Evolutionary conservation across 1,140 invertebrate genomes (phyloP).

Genomic region (Thaumatotibia leucotreta): DNA sequence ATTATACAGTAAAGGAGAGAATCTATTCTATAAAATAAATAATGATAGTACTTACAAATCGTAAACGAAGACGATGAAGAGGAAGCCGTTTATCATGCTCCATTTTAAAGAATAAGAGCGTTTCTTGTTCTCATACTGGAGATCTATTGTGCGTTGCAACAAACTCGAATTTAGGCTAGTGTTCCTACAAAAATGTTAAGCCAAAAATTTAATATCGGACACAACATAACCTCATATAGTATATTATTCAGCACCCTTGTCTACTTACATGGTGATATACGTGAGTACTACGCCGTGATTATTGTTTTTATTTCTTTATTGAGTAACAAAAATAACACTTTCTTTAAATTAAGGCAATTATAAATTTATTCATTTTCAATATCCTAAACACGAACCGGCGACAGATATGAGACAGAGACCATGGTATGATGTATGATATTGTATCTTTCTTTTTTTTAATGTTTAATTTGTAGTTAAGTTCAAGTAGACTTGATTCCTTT

Average conservation of each 20-base stretch:
- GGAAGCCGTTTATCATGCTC: slow-evolving; percentile 42
- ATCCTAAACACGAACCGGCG: neutral
- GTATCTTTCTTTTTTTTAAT: too few species aligned
- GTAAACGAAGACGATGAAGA: slow-evolving; percentile 46
- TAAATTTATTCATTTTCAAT: neutral
- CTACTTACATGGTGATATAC: slow-evolving; percentile 1
- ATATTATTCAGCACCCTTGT: neutral
- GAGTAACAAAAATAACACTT: neutral
- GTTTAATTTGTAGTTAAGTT: too few species aligned
- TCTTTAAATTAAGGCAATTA: neutral
- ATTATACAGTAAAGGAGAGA: neutral
- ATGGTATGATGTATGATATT: too few species aligned
- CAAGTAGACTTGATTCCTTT: too few species aligned
- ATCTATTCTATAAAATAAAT: neutral
- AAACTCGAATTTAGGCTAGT: slow-evolving; percentile 35
- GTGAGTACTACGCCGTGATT: neutral
- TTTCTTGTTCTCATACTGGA: slow-evolving; percentile 49
- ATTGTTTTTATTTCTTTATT: neutral
- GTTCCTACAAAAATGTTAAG: slow-evolving; percentile 33
- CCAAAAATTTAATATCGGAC: neutral
- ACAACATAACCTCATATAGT: neutral
- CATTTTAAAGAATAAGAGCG: slow-evolving; percentile 43
- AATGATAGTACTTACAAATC: slow-evolving; percentile 56
- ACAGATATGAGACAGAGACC: neutral
- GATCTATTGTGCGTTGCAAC: slow-evolving; percentile 44